Base-by-base conservation (phyloP, 2,113 vertebrate genomes). In the Melanostigma gelatinosum region DNA sequence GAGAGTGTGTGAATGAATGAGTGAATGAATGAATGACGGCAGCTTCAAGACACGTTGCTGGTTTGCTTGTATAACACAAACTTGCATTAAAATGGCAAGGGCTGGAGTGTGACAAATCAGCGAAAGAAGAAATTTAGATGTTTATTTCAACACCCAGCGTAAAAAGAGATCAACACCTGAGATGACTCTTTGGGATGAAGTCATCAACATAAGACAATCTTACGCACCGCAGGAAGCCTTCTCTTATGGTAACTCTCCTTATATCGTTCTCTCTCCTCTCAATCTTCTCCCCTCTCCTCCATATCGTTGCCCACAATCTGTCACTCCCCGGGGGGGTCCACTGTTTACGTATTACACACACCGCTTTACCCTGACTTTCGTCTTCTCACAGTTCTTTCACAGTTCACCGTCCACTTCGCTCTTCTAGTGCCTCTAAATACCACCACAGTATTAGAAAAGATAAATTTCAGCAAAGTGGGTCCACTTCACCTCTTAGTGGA, bases 151-250 rank as follows among this genome's bases (percentile, higher is more conserved):
- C 38, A 66, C 42, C 34, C 2, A 10, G 54, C 4, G 6, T 79
- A 78, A 52, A 76, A 75, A 60, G 60, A 82, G 54, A 82, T 78
- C 74, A 80, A 50, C 75, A 85, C 75, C 84, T 85, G 78, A 76
- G 69, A 75, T 32, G 80, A 73, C 61, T 87, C 48, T 60, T 66
- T 36, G 46, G 32, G 78, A 81, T 73, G 78, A 85, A 88, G 79
- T 79, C 77, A 80, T 91, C 85, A 83, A 70, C 82, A 81, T 76
- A 77, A 83, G 76, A 86, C 86, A 89, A 91, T 90, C 79, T 82
- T 8, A 38, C 15, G 24, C 82, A 32, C 82, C 16, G 58, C 42
- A 1, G 89, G 90, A 40, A 85, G 55, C 79, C 80, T 84, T 70
- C 75, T 75, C 72, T 62, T 42, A 32, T 36, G 20, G 75, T 75